Evolutionary conservation across 2,797 vertebrate species (phyloP).

Genomic region (Megaceryle alcyon): DNA sequence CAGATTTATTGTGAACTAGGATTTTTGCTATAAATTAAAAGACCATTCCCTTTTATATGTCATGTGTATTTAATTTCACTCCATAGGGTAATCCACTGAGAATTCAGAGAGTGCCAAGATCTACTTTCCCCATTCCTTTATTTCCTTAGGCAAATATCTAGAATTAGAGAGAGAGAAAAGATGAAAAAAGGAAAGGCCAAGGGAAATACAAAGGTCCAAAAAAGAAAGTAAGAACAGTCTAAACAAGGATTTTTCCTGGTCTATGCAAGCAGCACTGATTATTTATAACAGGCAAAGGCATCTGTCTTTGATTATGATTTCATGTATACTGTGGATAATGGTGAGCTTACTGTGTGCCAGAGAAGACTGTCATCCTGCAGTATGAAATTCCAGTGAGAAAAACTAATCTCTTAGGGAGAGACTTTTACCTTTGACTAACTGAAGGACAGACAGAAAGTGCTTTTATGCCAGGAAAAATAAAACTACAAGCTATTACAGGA

Average conservation of each 20-base stretch:
- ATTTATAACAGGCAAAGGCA: conserved; percentile 72
- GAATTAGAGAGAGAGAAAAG: conserved; percentile 62
- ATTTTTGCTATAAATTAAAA: conserved; percentile 73
- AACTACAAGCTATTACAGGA: conserved; percentile 67
- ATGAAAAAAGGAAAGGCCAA: conserved; percentile 67
- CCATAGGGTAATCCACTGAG: conserved; percentile 73
- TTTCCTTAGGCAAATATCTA: conserved; percentile 76
- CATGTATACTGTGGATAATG: conserved; percentile 64
- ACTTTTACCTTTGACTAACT: conserved; percentile 76
- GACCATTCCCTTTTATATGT: conserved; percentile 70
- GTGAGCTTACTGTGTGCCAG: conserved; percentile 64
- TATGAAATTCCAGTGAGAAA: conserved; percentile 73
- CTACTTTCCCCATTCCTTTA: conserved; percentile 67
- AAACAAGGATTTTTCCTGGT: conserved; percentile 73
- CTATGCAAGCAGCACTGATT: conserved; percentile 58
- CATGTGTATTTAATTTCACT: conserved; percentile 77
- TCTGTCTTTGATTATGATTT: conserved; percentile 81
- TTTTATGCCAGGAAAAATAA: conserved; percentile 80
- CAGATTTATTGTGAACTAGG: conserved; percentile 62
- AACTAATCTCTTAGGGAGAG: conserved; percentile 75
- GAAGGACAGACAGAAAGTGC: conserved; percentile 71
- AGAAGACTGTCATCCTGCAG: conserved; percentile 67
- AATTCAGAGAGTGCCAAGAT: conserved; percentile 71
- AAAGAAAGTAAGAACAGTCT: conserved; percentile 74
- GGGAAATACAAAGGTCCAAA: conserved; percentile 61